These are phyloP conservation scores for Yponomeuta plumbellus DNA, from an alignment of 2,888 invertebrate genomes.

Conservation along the genomic window DNA sequence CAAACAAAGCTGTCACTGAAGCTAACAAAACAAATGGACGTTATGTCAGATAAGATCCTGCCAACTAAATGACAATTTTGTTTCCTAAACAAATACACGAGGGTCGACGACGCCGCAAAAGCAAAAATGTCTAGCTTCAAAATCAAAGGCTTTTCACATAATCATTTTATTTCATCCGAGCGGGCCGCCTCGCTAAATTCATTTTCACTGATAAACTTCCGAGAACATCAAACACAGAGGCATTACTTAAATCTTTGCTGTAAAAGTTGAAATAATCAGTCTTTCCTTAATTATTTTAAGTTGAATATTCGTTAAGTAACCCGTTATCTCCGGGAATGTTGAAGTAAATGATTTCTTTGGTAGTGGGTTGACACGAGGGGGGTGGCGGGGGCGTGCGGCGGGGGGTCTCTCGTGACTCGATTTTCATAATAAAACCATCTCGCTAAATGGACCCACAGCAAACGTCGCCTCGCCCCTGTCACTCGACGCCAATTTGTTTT, in stretches of 20 bases:
- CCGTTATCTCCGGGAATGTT: slow-evolving; percentile 9
- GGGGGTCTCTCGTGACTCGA: slow-evolving; percentile 39
- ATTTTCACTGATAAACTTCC: background rate
- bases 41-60: background rate
- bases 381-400: slow-evolving; percentile 22
- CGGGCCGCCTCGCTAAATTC: background rate
- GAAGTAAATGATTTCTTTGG: slow-evolving; percentile 17
- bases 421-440: slow-evolving; percentile 67
- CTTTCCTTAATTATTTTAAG: slow-evolving; percentile 2
- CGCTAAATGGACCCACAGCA: slow-evolving; percentile 50
- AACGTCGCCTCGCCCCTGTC: slow-evolving; percentile 31
- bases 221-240: slow-evolving; percentile 2
- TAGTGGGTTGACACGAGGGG: slow-evolving; percentile 14
- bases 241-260: background rate
- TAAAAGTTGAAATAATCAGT: slow-evolving; percentile 6
- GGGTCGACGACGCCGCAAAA: background rate
- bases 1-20: background rate
- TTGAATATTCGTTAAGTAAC: slow-evolving; percentile 10
- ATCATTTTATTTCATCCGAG: background rate
- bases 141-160: background rate
- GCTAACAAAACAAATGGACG: background rate
- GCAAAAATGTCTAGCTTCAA: background rate
- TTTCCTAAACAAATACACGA: background rate
- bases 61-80: background rate
- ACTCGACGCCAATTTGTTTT: slow-evolving; percentile 50